These are phyloP conservation scores for Pedicia rivosa DNA, from an alignment of 2,888 invertebrate genomes.

Conservation along the genomic window DNA sequence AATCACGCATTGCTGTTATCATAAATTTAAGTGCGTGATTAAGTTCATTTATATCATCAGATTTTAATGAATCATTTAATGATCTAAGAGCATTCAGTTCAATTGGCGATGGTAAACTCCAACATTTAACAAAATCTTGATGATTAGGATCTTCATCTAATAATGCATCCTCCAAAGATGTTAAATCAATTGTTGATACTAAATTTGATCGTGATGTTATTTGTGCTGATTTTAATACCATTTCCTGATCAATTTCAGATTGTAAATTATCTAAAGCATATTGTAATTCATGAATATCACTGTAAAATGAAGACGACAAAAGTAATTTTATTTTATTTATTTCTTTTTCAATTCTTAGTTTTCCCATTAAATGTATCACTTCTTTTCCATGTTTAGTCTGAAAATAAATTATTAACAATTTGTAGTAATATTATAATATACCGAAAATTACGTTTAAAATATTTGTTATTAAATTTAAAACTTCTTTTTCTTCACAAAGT, in stretches of 20 bases:
- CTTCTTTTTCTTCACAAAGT: conserved; percentile 16
- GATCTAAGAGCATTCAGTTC: conserved; percentile 21
- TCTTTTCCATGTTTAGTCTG: conserved; percentile 17
- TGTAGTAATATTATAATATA: background rate
- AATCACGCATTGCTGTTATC: conserved; percentile 22
- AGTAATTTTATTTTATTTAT: conserved; percentile 20
- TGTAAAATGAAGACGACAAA: no score
- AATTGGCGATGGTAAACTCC: conserved; percentile 19
- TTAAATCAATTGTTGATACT: background rate
- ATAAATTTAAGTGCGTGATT: conserved; percentile 19
- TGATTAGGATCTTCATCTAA: background rate
- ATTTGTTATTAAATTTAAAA: conserved; percentile 20
- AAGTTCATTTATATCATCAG: conserved; percentile 11
- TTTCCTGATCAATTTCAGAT: no score
- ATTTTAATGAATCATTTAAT: conserved; percentile 16
- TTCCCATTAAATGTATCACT: conserved; percentile 17
- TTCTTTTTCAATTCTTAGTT: conserved; percentile 18
- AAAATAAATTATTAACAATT: conserved; percentile 2
- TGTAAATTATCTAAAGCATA: no score
- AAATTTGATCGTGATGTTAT: no score
- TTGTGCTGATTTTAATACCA: no score
- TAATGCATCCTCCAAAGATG: background rate
- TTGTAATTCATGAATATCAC: no score
- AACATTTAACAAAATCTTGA: conserved; percentile 21
- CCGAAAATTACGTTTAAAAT: conserved; percentile 16